A percentile compares a stretch with the other conserved stretches of the same genome.
Conservation (phyloP, 2,113 vertebrate genomes). For the Stercorarius parasiticus region DNA sequence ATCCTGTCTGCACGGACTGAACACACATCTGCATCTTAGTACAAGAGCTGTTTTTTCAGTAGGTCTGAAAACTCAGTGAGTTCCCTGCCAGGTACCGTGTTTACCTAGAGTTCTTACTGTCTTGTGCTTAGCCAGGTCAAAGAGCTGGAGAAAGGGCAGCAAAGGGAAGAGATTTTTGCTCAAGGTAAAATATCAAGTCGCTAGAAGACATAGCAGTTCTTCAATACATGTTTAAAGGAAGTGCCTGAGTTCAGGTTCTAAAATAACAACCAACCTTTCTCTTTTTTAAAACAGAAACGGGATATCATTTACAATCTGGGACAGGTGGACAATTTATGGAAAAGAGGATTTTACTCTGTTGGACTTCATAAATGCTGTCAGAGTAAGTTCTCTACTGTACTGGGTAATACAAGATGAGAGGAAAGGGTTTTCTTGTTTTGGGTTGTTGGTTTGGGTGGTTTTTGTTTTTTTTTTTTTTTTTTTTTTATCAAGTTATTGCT, state of each 20-base stretch:
- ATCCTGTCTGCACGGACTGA: not conserved
- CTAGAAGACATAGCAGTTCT: not conserved
- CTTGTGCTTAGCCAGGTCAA: not conserved
- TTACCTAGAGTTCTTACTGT: not conserved
- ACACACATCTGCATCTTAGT: not conserved
- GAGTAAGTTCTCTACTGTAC: slow-evolving; percentile 75
- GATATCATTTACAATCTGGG: slow-evolving; percentile 97
- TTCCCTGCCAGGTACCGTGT: not conserved
- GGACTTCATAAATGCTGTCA: slow-evolving; percentile 95
- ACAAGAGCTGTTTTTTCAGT: not conserved
- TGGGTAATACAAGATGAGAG: not conserved
- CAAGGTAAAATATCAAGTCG: not conserved
- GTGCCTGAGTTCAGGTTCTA: not conserved
- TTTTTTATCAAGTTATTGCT: not conserved
- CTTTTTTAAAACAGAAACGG: slow-evolving; percentile 82
- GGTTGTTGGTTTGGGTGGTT: not conserved
- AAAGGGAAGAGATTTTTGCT: not conserved
- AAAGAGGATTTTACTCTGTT: slow-evolving; percentile 94
- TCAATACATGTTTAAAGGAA: not conserved
- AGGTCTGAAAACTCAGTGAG: not conserved
- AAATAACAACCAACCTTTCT: slow-evolving; percentile 12
- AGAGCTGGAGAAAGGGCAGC: not conserved
- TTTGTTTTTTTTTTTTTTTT: not conserved
- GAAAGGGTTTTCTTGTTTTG: not conserved
- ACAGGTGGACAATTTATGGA: slow-evolving; percentile 92